A percentile compares a stretch with the other conserved stretches of the same genome.
Evolutionary conservation across 2,113 vertebrate genomes (phyloP).

Genomic region (Proteles cristata): DNA sequence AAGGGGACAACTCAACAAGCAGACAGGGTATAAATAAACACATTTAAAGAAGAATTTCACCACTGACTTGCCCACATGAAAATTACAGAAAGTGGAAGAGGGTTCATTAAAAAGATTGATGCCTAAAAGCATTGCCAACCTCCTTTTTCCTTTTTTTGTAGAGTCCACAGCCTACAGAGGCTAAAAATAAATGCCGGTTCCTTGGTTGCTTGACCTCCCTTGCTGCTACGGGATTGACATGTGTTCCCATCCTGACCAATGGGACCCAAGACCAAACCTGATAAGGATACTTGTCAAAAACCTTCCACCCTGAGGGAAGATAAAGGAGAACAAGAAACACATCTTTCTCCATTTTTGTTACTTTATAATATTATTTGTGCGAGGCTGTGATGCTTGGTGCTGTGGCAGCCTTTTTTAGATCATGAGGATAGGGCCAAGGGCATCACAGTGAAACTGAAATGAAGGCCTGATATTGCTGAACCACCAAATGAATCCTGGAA

Average conservation of each 20-base stretch:
- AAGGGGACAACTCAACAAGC: not conserved
- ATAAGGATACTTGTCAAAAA: not conserved
- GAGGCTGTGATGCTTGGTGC: not conserved
- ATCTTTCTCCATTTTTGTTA: not conserved
- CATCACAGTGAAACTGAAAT: not conserved
- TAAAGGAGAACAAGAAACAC: not conserved
- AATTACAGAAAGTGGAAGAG: not conserved
- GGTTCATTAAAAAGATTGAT: not conserved
- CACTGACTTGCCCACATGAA: not conserved
- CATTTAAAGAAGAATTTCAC: conserved; percentile 34
- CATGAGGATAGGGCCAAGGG: not conserved
- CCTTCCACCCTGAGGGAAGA: not conserved
- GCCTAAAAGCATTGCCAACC: not conserved
- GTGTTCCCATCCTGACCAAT: not conserved
- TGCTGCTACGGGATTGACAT: not conserved
- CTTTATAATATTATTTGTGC: not conserved
- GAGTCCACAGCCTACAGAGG: not conserved
- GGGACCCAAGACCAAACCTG: not conserved
- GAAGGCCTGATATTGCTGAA: not conserved
- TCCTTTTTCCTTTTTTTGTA: not conserved
- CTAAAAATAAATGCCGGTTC: not conserved
- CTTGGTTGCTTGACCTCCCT: not conserved
- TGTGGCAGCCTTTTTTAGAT: not conserved
- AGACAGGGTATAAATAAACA: not conserved
- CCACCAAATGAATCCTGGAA: not conserved